These are phyloP conservation scores for Lipotes vexillifer DNA, from an alignment of 2,113 vertebrate species.

Conservation along the genomic window DNA sequence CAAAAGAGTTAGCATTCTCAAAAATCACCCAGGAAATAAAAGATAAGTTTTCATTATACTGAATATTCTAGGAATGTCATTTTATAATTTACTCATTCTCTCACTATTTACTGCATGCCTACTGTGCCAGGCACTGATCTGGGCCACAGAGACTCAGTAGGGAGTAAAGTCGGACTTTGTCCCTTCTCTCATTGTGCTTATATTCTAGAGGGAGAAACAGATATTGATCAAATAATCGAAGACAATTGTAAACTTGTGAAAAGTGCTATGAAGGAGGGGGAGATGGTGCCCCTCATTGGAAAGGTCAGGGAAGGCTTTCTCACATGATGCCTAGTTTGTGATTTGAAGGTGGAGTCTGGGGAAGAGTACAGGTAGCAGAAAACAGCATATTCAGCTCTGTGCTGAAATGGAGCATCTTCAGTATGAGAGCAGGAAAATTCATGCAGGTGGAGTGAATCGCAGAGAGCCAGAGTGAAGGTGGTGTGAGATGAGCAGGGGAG, in stretches of 20 bases:
- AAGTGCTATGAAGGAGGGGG: not conserved
- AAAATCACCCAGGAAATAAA: not conserved
- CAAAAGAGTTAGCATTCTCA: not conserved
- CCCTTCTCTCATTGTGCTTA: not conserved
- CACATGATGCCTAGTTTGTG: not conserved
- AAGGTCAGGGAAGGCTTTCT: not conserved
- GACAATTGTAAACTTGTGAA: not conserved
- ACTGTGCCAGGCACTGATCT: not conserved
- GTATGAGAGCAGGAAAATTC: not conserved
- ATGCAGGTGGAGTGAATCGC: not conserved
- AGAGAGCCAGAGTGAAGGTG: not conserved
- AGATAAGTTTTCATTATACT: not conserved
- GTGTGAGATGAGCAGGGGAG: not conserved
- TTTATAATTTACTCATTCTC: not conserved
- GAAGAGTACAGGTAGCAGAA: not conserved
- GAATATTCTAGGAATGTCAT: not conserved
- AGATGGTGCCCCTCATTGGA: not conserved
- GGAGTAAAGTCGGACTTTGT: not conserved
- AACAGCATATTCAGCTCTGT: not conserved
- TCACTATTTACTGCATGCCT: not conserved
- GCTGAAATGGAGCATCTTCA: not conserved
- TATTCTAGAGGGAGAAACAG: not conserved
- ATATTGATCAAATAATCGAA: not conserved
- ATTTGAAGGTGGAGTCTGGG: not conserved
- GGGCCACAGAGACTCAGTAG: not conserved